Percentiles rank a stretch among this genome's conserved stretches.
Conservation (phyloP, 2,888 invertebrate species). For the Macrophya annulata region DNA sequence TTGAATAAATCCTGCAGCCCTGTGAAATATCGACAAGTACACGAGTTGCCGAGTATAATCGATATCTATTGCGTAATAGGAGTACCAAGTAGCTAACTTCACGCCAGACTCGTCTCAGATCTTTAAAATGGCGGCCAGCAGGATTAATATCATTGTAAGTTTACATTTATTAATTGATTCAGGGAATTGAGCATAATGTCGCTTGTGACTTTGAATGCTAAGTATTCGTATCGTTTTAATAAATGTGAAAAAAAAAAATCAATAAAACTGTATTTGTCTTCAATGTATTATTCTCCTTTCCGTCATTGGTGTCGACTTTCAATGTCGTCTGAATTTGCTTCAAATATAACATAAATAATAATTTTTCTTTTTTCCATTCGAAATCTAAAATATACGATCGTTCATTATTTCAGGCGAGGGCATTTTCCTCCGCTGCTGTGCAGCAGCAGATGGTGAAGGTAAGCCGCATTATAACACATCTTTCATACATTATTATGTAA, state of each 20-base stretch:
- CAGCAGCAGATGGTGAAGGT: slow-evolving; percentile 80
- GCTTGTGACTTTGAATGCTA: not conserved
- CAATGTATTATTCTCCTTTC: not conserved
- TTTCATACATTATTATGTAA: slow-evolving; percentile 54
- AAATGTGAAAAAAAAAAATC: not conserved
- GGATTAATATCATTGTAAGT: slow-evolving; percentile 69
- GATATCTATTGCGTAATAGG: slow-evolving; percentile 31
- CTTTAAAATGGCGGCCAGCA: slow-evolving; percentile 69
- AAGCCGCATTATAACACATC: slow-evolving; percentile 58
- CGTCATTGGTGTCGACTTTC: slow-evolving; percentile 2
- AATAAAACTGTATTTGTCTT: not conserved
- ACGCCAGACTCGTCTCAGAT: slow-evolving; percentile 41
- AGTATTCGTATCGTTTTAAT: not conserved
- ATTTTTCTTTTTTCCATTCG: slow-evolving; percentile 23
- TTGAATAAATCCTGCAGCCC: too few relatives aligned
- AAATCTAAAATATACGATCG: not conserved
- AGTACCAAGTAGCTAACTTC: not conserved
- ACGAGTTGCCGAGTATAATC: not conserved
- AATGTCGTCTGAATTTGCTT: slow-evolving; percentile 49
- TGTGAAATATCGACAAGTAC: not conserved
- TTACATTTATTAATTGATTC: slow-evolving; percentile 13
- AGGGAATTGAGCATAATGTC: slow-evolving; percentile 1
- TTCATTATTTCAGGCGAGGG: slow-evolving; percentile 76
- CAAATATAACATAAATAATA: slow-evolving; percentile 23
- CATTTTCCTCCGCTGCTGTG: slow-evolving; percentile 76